phyloP scores from a whole-genome alignment of 2,888 invertebrate species.

The Sialis lutaria region DNA sequence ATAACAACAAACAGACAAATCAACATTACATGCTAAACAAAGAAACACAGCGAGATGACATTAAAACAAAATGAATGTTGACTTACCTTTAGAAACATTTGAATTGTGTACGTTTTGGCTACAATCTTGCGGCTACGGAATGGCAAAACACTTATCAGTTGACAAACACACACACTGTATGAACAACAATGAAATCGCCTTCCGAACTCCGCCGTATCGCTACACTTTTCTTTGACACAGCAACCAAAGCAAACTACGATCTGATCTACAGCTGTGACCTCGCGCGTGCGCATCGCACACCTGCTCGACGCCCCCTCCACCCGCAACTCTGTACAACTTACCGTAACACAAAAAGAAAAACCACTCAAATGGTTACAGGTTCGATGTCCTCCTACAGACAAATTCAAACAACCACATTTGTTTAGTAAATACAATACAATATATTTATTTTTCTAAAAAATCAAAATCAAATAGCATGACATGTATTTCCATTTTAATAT shows the following conservation, averaged over 20 bases:
- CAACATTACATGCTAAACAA: not conserved
- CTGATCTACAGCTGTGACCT: no score
- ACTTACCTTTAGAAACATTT: constrained; percentile 2
- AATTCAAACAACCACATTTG: no score
- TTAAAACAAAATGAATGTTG: not conserved
- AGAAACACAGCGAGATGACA: not conserved
- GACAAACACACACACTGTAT: not conserved
- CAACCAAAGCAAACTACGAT: not conserved
- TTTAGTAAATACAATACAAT: no score
- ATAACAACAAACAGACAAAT: no score
- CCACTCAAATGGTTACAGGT: not conserved
- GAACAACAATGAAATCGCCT: constrained; percentile 2
- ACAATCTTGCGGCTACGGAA: constrained; percentile 2
- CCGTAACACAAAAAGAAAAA: no score
- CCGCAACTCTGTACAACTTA: no score
- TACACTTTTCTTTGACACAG: constrained; percentile 1
- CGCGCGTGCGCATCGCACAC: no score
- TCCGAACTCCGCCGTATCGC: constrained; percentile 2
- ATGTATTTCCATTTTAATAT: no score
- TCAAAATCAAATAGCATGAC: no score
- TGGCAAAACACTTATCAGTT: constrained; percentile 2
- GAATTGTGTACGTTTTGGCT: not conserved
- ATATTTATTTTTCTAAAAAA: no score
- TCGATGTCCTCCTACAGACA: not conserved
- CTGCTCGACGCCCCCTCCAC: no score